Evolutionary conservation across 2,113 vertebrate genomes (phyloP), one percentile per base, ranked within the genome.

Genomic region (Octodon degus): DNA sequence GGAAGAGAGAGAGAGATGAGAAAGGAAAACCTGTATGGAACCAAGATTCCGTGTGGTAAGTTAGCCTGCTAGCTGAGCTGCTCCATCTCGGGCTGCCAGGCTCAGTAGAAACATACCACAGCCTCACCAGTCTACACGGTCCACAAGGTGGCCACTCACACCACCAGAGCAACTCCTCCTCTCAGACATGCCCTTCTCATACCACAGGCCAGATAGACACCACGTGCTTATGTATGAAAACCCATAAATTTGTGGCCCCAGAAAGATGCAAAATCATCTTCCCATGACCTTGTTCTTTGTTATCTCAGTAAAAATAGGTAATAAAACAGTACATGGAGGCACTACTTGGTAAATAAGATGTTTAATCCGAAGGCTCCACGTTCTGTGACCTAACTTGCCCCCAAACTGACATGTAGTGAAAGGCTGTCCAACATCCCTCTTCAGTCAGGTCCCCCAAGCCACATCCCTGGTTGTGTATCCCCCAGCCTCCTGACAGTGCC

Each of bases 91-190:
- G 74, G 25, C 12, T 25, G 25, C 37, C 13, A 13, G 14, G 25
- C 43, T 77, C 43, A 47, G 27, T 4, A 27, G 76, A 24, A 77
- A 47, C 25, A 30, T 6, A 43, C 25, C 74, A 47, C 5, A 2
- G 4, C 34, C 17, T 22, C 11, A 16, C 20, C 58, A 47, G 0
- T 12, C 16, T 0, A 37, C 14, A 12, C 0, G 14, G 0, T 47
- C 55, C 60, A 60, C 4, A 17, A 32, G 65, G 5, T 55, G 34
- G 50, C 43, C 34, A 22, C 22, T 53, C 32, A 32, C 27, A n/a
- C 37, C 24, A 55, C 19, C 3, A 17, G 20, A 82, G 47, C n/a
- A 47, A 30, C n/a, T 30, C n/a, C 25, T 22, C 32, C 27, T 37
- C 47, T 3, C 4, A 10, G 30, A 22, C 27, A 0, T 0, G 30